These are phyloP conservation scores for Brachyhypopomus gauderio DNA, from an alignment of 2,113 vertebrate genomes.

Conservation along the genomic window DNA sequence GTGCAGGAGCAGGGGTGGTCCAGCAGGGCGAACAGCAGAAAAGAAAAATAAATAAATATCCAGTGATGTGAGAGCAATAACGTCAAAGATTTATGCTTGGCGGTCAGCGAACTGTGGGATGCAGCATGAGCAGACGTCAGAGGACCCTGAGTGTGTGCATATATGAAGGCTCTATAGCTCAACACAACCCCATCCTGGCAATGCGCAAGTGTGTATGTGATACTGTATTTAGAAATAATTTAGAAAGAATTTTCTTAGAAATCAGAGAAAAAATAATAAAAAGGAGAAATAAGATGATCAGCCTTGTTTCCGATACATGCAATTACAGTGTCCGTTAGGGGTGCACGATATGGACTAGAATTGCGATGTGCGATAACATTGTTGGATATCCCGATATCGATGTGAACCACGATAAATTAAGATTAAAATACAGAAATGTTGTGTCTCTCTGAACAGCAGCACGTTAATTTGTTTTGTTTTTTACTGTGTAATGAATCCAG, in stretches of 20 bases:
- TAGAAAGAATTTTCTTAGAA: no score
- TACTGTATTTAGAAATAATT: no score
- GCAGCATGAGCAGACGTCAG: background rate
- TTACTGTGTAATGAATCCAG: no score
- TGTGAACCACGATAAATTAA: no score
- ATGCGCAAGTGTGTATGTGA: background rate
- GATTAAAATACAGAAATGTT: no score
- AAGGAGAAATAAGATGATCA: no score
- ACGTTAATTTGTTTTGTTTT: no score
- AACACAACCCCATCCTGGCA: background rate
- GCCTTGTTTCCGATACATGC: background rate
- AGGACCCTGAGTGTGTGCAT: background rate
- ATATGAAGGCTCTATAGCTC: background rate
- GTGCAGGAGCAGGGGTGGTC: background rate
- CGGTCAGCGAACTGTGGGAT: background rate
- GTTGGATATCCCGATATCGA: no score
- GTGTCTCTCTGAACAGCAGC: no score
- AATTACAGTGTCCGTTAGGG: background rate
- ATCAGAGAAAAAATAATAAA: no score
- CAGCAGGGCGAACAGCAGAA: slow-evolving; percentile 6
- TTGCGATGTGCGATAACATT: no score
- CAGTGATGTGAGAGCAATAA: background rate
- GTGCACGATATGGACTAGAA: no score
- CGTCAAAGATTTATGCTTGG: slow-evolving; percentile 2
- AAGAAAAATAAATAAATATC: background rate